Conservation (phyloP, 2,113 vertebrate species). For the Amphiprion percula region DNA sequence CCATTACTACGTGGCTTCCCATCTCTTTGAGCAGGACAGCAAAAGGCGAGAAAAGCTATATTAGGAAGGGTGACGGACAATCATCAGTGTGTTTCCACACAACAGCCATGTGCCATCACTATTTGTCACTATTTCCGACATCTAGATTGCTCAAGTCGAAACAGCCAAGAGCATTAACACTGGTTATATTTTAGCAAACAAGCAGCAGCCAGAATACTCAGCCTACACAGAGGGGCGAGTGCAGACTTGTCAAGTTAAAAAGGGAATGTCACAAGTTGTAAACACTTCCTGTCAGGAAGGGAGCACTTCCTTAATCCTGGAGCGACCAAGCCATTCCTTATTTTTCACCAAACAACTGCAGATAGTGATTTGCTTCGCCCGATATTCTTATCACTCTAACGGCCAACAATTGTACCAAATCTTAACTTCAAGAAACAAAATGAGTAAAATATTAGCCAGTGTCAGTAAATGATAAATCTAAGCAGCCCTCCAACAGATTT, state of each 20-base stretch:
- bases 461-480: background rate
- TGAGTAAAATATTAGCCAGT: background rate
- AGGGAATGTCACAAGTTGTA: conserved; percentile 86
- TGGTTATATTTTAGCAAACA: conserved; percentile 50
- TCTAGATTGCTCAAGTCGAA: conserved; percentile 37
- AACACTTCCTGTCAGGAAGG: conserved; percentile 88
- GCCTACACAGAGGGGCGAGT: conserved; percentile 67
- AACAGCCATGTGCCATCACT: conserved; percentile 13
- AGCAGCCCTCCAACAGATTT: background rate
- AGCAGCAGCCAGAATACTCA: conserved; percentile 54
- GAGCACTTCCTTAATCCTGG: conserved; percentile 87
- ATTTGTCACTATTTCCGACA: conserved; percentile 53
- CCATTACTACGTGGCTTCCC: conserved; percentile 50
- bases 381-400: background rate
- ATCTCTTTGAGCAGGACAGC: conserved; percentile 39
- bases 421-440: conserved; percentile 12
- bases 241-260: conserved; percentile 83
- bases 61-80: conserved; percentile 15
- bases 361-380: conserved; percentile 40
- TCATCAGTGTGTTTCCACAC: conserved; percentile 7
- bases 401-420: background rate
- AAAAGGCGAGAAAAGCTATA: conserved; percentile 21
- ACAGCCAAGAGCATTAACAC: conserved; percentile 49
- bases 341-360: conserved; percentile 75
- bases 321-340: conserved; percentile 74